Evolutionary conservation across 2,113 vertebrate genomes (phyloP).

Genomic region (Thunnus maccoyii): DNA sequence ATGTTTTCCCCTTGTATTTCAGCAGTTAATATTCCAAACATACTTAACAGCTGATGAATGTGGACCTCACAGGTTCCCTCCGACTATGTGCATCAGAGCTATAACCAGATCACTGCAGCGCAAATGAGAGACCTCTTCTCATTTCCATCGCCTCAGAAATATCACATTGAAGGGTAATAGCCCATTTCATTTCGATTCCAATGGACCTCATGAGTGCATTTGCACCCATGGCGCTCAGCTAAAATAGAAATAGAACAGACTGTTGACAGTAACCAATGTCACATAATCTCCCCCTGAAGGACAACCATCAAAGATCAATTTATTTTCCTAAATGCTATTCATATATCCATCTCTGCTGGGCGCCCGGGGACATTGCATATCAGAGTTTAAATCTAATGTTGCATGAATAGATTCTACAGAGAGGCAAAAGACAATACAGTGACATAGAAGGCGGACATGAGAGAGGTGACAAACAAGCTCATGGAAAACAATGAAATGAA

Average conservation of each 20-base stretch:
- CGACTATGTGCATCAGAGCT: conserved; percentile 62
- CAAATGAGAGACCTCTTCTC: conserved; percentile 78
- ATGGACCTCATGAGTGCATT: conserved; percentile 72
- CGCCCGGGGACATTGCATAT: conserved; percentile 69
- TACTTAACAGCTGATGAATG: conserved; percentile 72
- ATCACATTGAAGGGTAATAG: conserved; percentile 80
- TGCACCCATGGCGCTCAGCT: conserved; percentile 69
- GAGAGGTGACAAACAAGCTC: conserved; percentile 58
- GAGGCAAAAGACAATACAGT: conserved; percentile 62
- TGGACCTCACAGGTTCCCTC: conserved; percentile 50
- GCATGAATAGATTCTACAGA: conserved; percentile 67
- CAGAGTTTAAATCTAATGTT: conserved; percentile 72
- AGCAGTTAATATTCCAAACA: conserved; percentile 56
- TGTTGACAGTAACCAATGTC: conserved; percentile 84
- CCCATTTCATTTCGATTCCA: conserved; percentile 76
- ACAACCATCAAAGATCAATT: conserved; percentile 83
- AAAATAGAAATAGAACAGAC: conserved; percentile 81
- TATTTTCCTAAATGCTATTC: conserved; percentile 82
- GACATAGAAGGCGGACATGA: conserved; percentile 44
- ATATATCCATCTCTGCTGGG: conserved; percentile 71
- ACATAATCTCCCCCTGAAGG: conserved; percentile 81
- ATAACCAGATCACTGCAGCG: conserved; percentile 73
- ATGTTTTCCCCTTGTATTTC: conserved; percentile 23
- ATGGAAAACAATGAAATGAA: conserved; percentile 48
- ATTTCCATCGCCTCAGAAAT: conserved; percentile 75